Evolutionary conservation across 2,888 invertebrate genomes (phyloP).

Genomic region (Mimachlamys varia): DNA sequence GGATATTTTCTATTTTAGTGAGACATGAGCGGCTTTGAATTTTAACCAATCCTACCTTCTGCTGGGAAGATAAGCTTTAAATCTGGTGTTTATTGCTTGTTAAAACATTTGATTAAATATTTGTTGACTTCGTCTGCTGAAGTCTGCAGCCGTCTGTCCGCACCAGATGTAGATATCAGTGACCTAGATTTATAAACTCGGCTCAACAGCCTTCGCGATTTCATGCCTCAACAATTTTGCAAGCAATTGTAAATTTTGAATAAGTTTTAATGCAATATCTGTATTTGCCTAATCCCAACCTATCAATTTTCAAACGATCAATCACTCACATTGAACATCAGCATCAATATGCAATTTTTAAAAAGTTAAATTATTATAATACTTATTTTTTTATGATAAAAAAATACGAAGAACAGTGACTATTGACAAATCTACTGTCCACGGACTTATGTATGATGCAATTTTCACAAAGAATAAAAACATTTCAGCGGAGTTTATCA

Average conservation of each 20-base stretch:
- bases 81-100: not conserved
- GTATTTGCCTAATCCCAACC: not conserved
- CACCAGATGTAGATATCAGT: not conserved
- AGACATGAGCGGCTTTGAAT: not conserved
- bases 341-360: not conserved
- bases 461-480: too few species aligned
- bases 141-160: not conserved
- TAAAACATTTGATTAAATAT: slow-evolving; percentile 32
- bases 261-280: not conserved
- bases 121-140: not conserved
- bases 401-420: too few species aligned
- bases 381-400: too few species aligned
- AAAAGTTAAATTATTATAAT: too few species aligned
- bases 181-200: slow-evolving; percentile 3
- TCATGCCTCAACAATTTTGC: not conserved
- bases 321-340: not conserved
- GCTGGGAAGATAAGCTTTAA: not conserved
- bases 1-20: not conserved
- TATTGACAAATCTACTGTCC: too few species aligned
- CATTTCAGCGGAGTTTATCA: too few species aligned
- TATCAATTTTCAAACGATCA: not conserved
- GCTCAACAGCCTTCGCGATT: not conserved
- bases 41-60: not conserved
- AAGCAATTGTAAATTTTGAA: not conserved
- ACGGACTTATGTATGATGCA: too few species aligned